These are phyloP conservation scores for Therioaphis trifolii DNA, from an alignment of 2,888 invertebrate genomes.

Conservation along the genomic window DNA sequence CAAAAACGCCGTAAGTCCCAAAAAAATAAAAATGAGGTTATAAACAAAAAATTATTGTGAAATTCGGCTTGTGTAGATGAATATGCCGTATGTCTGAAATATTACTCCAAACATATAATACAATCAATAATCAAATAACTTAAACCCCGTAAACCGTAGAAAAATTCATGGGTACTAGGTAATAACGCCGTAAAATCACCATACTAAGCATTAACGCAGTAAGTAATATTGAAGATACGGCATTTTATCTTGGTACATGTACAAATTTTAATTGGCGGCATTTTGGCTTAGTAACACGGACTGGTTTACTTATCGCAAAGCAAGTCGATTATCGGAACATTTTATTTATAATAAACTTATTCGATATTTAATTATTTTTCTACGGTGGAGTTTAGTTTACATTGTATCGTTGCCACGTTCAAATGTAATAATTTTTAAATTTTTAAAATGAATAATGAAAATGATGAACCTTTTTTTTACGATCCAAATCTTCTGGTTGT, in stretches of 20 bases:
- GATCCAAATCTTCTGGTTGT: not conserved
- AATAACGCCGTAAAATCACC: slow-evolving; percentile 8
- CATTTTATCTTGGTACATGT: not conserved
- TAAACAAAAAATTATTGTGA: slow-evolving; percentile 8
- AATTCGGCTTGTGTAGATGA: not conserved
- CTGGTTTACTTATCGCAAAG: slow-evolving; percentile 6
- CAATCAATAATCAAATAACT: too few relatives aligned
- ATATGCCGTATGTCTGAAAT: slow-evolving; percentile 2
- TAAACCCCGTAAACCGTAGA: slow-evolving; percentile 4
- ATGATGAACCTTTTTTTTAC: not conserved
- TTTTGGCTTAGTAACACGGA: slow-evolving; percentile 9
- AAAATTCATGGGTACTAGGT: too few relatives aligned
- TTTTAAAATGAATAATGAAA: too few relatives aligned
- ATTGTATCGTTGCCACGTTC: slow-evolving; percentile 3
- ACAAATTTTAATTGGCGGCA: not conserved
- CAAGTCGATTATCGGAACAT: not conserved
- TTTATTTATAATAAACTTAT: slow-evolving; percentile 18
- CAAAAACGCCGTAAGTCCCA: too few relatives aligned
- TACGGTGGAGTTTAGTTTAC: not conserved
- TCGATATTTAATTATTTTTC: not conserved
- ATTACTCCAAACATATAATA: slow-evolving; percentile 3
- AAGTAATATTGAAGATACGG: slow-evolving; percentile 1
- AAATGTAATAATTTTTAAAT: not conserved
- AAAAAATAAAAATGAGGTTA: not conserved
- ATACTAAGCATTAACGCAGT: slow-evolving; percentile 3